Conservation (phyloP, 2,797 vertebrate species). For the Gastrophryne carolinensis region DNA sequence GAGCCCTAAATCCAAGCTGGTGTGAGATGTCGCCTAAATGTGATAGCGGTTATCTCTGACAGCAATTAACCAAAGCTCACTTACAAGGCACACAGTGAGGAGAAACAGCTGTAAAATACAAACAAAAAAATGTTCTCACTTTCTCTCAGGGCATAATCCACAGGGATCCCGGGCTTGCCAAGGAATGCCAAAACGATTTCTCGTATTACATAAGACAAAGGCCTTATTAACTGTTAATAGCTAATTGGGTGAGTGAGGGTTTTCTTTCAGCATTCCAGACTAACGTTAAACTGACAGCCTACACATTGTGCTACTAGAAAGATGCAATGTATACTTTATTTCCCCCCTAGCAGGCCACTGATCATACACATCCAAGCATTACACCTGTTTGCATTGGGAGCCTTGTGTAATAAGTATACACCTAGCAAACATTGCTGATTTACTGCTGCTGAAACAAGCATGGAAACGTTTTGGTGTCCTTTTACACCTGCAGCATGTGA, state of each 20-base stretch:
- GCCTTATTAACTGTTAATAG: not conserved
- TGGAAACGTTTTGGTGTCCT: too few relatives aligned
- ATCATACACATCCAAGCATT: too few relatives aligned
- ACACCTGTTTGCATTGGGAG: too few relatives aligned
- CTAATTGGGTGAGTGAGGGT: not conserved
- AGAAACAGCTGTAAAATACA: conserved; percentile 36
- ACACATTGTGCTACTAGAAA: not conserved
- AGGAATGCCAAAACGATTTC: conserved; percentile 49
- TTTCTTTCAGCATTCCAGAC: not conserved
- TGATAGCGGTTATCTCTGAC: conserved; percentile 47
- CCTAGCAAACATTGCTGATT: too few relatives aligned
- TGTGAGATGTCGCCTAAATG: conserved; percentile 48
- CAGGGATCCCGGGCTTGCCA: conserved; percentile 48
- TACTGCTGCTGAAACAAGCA: too few relatives aligned
- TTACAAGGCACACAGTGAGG: conserved; percentile 19
- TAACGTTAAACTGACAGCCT: not conserved
- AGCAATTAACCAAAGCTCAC: conserved; percentile 38
- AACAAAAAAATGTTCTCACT: conserved; percentile 25
- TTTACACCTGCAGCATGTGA: too few relatives aligned
- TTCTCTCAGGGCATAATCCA: conserved; percentile 49
- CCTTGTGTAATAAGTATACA: too few relatives aligned
- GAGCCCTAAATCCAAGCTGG: conserved; percentile 3
- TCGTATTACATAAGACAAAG: conserved; percentile 16
- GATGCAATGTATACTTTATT: too few relatives aligned
- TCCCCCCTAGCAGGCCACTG: too few relatives aligned